phyloP scores from a whole-genome alignment of 2,113 vertebrate genomes.

The Carettochelys insculpta region DNA sequence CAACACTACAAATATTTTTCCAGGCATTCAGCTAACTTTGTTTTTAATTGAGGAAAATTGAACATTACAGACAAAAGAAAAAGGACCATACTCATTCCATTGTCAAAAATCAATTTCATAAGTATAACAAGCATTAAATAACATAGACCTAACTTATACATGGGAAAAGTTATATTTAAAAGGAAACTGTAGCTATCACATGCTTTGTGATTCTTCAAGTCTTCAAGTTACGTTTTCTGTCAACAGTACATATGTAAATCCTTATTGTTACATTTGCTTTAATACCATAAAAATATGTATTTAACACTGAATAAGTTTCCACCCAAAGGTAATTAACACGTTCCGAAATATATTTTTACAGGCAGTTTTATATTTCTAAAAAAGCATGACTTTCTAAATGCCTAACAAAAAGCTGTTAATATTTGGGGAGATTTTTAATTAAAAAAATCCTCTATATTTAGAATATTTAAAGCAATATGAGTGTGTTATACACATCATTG shows the following conservation, averaged over 20 bases:
- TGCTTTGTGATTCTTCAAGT: conserved; percentile 24
- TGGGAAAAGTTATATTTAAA: conserved; percentile 67
- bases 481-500: conserved; percentile 73
- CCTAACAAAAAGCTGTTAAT: conserved; percentile 62
- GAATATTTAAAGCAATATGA: conserved; percentile 72
- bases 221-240: conserved; percentile 1
- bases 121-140: not conserved
- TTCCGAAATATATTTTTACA: conserved; percentile 38
- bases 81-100: not conserved
- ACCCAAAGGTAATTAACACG: conserved; percentile 32
- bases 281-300: conserved; percentile 22
- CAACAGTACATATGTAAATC: conserved; percentile 32
- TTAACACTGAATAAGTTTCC: conserved; percentile 16
- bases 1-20: conserved; percentile 31
- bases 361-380: conserved; percentile 24
- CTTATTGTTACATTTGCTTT: conserved; percentile 7
- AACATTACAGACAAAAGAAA: conserved; percentile 8
- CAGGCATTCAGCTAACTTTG: conserved; percentile 36
- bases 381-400: conserved; percentile 39
- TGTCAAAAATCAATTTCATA: conserved; percentile 18
- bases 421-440: conserved; percentile 61
- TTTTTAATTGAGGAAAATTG: conserved; percentile 33
- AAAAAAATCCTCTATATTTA: conserved; percentile 65
- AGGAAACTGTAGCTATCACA: not conserved
- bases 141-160: conserved; percentile 52